phyloP scores from a whole-genome alignment of 2,113 vertebrate species.

The Numenius arquata region DNA sequence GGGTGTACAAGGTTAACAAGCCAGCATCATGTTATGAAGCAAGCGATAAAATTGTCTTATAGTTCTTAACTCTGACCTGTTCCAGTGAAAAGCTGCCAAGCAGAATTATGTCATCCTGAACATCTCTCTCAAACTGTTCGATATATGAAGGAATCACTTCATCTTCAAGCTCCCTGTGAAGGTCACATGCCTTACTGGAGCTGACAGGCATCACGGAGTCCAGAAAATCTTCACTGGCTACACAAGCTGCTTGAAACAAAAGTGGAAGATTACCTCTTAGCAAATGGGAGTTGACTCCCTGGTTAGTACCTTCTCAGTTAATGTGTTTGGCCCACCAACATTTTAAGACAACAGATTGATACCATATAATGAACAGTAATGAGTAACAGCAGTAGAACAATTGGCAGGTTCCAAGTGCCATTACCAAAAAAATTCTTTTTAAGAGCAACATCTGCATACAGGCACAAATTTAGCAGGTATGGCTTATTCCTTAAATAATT shows the following conservation, averaged over 20 bases:
- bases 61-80: constrained; percentile 87
- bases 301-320: background rate
- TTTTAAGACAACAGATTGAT: background rate
- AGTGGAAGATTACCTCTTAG: background rate
- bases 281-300: background rate
- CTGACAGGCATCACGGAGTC: background rate
- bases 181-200: constrained; percentile 21
- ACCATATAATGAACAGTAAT: background rate
- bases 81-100: constrained; percentile 84
- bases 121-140: constrained; percentile 80
- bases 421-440: background rate
- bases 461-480: background rate
- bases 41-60: constrained; percentile 76
- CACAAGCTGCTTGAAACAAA: constrained; percentile 28
- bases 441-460: background rate
- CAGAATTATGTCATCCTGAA: constrained; percentile 84
- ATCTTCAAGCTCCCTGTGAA: constrained; percentile 68
- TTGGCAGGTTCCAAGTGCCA: background rate
- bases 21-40: constrained; percentile 72
- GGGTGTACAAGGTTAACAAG: constrained; percentile 70
- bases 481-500: background rate
- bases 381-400: background rate
- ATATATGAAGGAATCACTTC: constrained; percentile 77
- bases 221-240: background rate
- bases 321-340: background rate